Evolutionary conservation across 1,140 invertebrate species (phyloP), one percentile per base, ranked within the genome.

Genomic region (Tetramorium parvispinum): DNA sequence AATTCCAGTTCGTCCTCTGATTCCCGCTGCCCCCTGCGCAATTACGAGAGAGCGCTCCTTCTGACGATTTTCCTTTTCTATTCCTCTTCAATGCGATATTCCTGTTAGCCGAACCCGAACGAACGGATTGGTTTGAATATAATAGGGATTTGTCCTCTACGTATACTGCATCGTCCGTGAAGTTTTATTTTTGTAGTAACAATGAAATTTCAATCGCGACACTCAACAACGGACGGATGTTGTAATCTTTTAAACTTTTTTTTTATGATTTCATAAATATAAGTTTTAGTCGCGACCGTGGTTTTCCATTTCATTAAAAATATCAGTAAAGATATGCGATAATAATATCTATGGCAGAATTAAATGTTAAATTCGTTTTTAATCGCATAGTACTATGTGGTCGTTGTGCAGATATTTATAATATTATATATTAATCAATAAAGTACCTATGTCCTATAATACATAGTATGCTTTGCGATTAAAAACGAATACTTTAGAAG

Each of bases 1-100:
- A 85, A 85, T 71, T 85, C 55, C 43, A 73, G 81, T 76, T 73
- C 40, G 68, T 49, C 55, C 68, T 61, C 70, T 21, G 43, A 49
- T 78, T 78, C 59, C 27, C 27, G 27, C 21, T 65, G 3, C 55
- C 24, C 55, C 55, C 43, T 21, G 68, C 55, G 81, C 55, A 61
- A 75, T 75, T 73, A 85, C 68, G 53, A 75, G 65, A 70, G 27
- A 82, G 16, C 32, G 16, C n/a, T 43, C 4, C 63, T 55, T 8
- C 65, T 55, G 65, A 27, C 53, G 65, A 82, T 70, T 82, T 82
- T 70, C 78, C 27, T 70, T 82, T 82, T 70, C 78, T 46, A 53
- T 37, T 49, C 32, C 65, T 59, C 49, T 82, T 66, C 13, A 24
- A 16, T 11, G n/a, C 21, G 65, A 82, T 78, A 78, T 78, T 78